phyloP scores from a whole-genome alignment of 2,113 vertebrate species.

The Burhinus oedicnemus region DNA sequence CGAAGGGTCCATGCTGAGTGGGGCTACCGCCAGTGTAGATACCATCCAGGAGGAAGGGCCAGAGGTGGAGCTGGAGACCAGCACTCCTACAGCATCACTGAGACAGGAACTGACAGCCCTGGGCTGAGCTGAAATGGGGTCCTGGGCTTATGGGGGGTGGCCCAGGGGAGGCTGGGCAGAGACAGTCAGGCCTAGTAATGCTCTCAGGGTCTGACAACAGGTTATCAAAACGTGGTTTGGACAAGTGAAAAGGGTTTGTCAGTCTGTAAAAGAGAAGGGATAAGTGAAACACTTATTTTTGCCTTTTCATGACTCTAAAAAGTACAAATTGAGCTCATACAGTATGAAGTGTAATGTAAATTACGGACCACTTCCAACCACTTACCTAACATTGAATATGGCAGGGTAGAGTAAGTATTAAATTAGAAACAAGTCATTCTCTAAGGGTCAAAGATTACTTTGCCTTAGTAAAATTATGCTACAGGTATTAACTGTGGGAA shows the following conservation, averaged over 20 bases:
- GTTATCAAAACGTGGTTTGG: background rate
- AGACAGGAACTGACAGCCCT: background rate
- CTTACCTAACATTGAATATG: background rate
- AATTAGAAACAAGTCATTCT: background rate
- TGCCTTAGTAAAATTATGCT: background rate
- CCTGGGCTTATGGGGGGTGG: fast-evolving
- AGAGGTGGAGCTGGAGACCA: background rate
- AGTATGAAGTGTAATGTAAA: background rate
- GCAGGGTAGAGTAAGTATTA: background rate
- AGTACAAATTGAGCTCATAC: background rate
- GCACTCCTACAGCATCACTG: background rate
- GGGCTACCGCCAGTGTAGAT: background rate
- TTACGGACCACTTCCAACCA: background rate
- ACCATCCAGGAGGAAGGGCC: background rate
- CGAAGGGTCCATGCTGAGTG: fast-evolving
- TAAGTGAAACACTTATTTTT: background rate
- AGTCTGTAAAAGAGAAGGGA: background rate
- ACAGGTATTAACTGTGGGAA: background rate
- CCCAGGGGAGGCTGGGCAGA: background rate
- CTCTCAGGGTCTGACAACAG: background rate
- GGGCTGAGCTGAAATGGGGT: background rate
- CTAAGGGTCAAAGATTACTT: background rate
- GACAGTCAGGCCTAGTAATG: too few relatives aligned
- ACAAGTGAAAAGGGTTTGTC: background rate
- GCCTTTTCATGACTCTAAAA: background rate